Percentiles rank a stretch among this genome's conserved stretches.
Evolutionary conservation across 1,140 invertebrate species (phyloP).

Genomic region (Philaenus spumarius): DNA sequence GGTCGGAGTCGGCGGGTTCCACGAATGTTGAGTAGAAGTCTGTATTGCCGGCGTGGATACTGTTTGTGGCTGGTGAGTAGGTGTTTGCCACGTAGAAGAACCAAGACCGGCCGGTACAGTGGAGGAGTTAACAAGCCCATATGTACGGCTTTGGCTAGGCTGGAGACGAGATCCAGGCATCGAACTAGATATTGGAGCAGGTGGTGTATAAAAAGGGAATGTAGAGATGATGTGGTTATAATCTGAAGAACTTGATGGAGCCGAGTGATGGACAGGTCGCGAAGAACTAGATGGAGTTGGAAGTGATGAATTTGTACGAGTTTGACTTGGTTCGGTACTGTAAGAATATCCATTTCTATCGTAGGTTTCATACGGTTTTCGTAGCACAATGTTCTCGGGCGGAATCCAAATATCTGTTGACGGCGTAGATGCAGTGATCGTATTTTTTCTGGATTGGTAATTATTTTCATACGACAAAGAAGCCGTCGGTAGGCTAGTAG

Average conservation of each 20-base stretch:
- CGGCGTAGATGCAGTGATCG: constrained; percentile 32
- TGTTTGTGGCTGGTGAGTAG: constrained; percentile 22
- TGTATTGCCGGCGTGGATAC: constrained; percentile 23
- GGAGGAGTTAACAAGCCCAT: constrained; percentile 10
- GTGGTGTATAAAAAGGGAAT: constrained; percentile 49
- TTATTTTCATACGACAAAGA: constrained; percentile 1
- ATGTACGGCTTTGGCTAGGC: constrained; percentile 1
- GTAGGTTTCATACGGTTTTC: neutral
- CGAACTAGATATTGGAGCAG: constrained; percentile 33
- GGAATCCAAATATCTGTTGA: constrained; percentile 16
- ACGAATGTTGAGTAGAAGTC: constrained; percentile 7
- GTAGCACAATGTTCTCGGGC: constrained; percentile 10
- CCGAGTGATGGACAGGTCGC: neutral
- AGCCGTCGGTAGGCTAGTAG: constrained; percentile 35
- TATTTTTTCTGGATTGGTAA: constrained; percentile 30
- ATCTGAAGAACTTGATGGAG: neutral
- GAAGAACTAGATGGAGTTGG: neutral
- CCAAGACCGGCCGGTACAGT: constrained; percentile 21
- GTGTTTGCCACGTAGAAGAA: constrained; percentile 1
- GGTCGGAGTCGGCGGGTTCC: constrained; percentile 16
- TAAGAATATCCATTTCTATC: too few species aligned
- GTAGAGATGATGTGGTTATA: constrained; percentile 37
- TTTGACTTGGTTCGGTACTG: too few species aligned
- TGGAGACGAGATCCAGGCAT: constrained; percentile 17
- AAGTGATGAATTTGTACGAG: neutral